Evolutionary conservation across 2,888 invertebrate species (phyloP).

Genomic region (Andrena chrysosceles): DNA sequence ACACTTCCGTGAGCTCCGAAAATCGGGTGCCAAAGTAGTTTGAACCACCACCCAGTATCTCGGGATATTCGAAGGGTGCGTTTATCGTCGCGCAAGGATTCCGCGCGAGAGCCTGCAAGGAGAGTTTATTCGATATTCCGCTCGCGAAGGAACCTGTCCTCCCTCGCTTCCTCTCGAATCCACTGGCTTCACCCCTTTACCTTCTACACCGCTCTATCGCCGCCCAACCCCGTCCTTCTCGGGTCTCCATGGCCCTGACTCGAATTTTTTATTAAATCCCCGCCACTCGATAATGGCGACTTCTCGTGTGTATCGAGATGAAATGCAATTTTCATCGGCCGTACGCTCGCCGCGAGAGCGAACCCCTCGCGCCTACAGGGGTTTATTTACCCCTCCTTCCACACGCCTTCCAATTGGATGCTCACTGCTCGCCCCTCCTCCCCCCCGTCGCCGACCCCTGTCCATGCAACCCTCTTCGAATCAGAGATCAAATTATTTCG

Average conservation of each 20-base stretch:
- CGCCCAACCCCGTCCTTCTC: constrained; percentile 10
- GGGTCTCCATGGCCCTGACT: constrained; percentile 66
- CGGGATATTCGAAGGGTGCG: constrained; percentile 52
- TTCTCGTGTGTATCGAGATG: constrained; percentile 75
- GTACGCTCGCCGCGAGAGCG: constrained; percentile 46
- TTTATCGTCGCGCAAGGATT: constrained; percentile 65
- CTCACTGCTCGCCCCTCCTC: constrained; percentile 47
- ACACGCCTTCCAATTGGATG: constrained; percentile 72
- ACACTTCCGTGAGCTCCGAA: constrained; percentile 34
- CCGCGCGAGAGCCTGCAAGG: constrained; percentile 32
- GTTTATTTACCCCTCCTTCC: constrained; percentile 72
- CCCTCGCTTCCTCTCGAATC: constrained; percentile 62
- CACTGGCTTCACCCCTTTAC: constrained; percentile 61
- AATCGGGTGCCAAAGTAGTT: constrained; percentile 55
- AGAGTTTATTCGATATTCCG: constrained; percentile 77
- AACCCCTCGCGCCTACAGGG: constrained; percentile 44
- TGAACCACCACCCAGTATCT: constrained; percentile 16
- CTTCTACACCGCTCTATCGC: constrained; percentile 31
- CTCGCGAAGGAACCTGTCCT: constrained; percentile 72
- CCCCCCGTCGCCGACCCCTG: constrained; percentile 34
- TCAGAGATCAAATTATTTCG: constrained; percentile 76
- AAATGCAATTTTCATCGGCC: constrained; percentile 78
- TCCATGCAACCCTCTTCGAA: constrained; percentile 34
- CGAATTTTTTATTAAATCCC: constrained; percentile 79
- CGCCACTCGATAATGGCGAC: constrained; percentile 73